Conservation (phyloP, 2,113 vertebrate species). For the Gymnorhina tibicen region DNA sequence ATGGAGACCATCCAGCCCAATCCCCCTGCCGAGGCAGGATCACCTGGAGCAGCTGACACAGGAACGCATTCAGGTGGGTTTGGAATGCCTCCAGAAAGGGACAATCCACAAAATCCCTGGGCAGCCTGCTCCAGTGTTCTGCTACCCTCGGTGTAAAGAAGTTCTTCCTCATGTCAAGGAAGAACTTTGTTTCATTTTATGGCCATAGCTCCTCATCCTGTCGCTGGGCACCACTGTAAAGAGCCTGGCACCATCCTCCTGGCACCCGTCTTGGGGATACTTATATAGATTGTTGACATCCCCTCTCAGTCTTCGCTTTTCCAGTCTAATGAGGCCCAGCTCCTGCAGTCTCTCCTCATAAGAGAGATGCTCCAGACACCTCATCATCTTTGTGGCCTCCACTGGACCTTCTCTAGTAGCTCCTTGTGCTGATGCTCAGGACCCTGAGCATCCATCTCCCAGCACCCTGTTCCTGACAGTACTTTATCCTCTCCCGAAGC, state of each 20-base stretch:
- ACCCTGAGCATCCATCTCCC: too few species aligned
- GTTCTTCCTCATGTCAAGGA: neutral
- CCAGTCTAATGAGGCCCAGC: neutral
- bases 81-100: neutral
- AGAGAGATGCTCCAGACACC: neutral
- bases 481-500: neutral
- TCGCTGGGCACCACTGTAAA: neutral
- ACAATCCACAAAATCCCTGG: neutral
- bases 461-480: neutral
- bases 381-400: neutral
- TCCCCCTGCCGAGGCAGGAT: neutral
- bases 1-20: neutral
- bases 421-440: neutral
- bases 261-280: neutral
- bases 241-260: neutral
- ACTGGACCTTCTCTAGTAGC: neutral
- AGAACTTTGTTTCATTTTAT: neutral
- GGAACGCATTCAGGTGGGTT: neutral
- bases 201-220: rapidly evolving
- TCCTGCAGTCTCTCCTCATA: neutral
- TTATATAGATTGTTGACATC: neutral
- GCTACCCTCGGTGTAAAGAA: neutral
- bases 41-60: neutral
- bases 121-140: neutral
- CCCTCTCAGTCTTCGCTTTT: neutral